Conservation (phyloP, 1,140 invertebrate genomes). For the Drosophila teissieri region DNA sequence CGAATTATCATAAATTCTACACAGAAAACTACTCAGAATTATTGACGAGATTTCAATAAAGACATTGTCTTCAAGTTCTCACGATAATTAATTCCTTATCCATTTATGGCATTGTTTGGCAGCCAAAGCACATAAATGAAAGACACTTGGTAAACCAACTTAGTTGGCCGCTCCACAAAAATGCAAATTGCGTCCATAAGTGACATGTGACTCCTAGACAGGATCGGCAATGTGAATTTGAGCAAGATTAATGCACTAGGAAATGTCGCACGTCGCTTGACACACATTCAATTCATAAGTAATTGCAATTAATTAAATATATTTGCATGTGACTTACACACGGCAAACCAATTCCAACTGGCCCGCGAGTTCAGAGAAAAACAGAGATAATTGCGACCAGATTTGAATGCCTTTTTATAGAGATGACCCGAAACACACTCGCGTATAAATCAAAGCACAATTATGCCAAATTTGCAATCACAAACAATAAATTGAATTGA, state of each 20-base stretch:
- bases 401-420: constrained; percentile 13
- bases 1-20: neutral
- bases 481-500: constrained; percentile 67
- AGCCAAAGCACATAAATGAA: constrained; percentile 2
- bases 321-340: constrained; percentile 65
- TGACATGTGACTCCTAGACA: constrained; percentile 40
- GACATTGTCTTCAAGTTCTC: constrained; percentile 6
- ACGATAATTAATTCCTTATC: constrained; percentile 37
- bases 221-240: constrained; percentile 42
- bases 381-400: constrained; percentile 29
- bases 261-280: constrained; percentile 58
- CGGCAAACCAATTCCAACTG: constrained; percentile 36
- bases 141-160: constrained; percentile 11
- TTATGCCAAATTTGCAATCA: constrained; percentile 79
- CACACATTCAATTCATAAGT: constrained; percentile 72
- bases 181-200: constrained; percentile 40
- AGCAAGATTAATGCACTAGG: constrained; percentile 75
- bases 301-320: constrained; percentile 69
- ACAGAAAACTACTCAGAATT: neutral
- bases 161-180: constrained; percentile 20
- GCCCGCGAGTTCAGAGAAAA: constrained; percentile 8
- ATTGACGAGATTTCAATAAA: neutral
- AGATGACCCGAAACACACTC: constrained; percentile 17
- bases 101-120: constrained; percentile 31
- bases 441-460: constrained; percentile 67